A percentile compares a stretch with the other conserved stretches of the same genome.
Conservation (phyloP, 2,113 vertebrate genomes). For the Anseranas semipalmata region DNA sequence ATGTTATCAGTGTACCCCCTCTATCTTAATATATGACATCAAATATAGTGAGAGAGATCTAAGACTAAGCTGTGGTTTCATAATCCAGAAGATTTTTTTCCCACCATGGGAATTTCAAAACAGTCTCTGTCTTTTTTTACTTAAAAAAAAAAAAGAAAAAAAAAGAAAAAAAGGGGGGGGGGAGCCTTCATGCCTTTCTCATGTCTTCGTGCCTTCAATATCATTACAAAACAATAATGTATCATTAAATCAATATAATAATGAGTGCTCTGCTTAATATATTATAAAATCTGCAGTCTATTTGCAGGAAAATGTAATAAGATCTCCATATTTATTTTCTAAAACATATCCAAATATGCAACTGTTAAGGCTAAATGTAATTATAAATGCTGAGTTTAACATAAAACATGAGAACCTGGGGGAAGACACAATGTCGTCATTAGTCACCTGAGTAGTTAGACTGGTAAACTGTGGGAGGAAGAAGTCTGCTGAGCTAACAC, state of each 20-base stretch:
- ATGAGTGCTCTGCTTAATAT: background rate
- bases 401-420: background rate
- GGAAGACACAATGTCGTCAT: background rate
- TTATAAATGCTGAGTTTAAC: background rate
- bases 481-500: background rate
- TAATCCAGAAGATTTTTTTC: background rate
- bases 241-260: background rate
- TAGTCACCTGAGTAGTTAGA: background rate
- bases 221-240: background rate
- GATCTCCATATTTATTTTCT: background rate
- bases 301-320: background rate
- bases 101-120: background rate
- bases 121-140: background rate
- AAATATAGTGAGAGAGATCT: background rate
- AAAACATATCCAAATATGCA: background rate
- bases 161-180: background rate
- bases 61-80: background rate
- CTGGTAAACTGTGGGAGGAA: background rate
- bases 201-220: background rate
- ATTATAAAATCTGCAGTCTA: background rate
- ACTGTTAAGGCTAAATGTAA: background rate
- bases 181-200: background rate
- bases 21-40: background rate
- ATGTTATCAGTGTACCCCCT: background rate
- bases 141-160: background rate